Base-by-base conservation (phyloP, 1,140 invertebrate species). In the Solenopsis fugax region DNA sequence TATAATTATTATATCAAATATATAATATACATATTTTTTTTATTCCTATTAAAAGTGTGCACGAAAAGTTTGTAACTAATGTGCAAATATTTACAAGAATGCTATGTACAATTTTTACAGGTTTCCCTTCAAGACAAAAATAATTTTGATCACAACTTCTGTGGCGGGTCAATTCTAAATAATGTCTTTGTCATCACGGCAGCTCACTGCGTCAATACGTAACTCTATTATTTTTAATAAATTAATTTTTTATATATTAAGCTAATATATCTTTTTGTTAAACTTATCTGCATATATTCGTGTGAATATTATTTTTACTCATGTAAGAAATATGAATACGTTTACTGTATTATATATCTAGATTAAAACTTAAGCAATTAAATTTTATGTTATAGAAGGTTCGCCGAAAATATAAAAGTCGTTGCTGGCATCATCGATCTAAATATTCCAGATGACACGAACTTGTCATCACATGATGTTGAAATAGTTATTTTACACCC, bases 121-220 rank as follows among this genome's bases (percentile, higher is more conserved):
- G 58, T 89, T n/a, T 89, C 88, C 29, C 67, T 89, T 37, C 88
- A 89, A 85, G 7, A 41, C 41, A 6, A 10, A 21, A 0, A 0
- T 10, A 9, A 5, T 13, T 10, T 2, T 13, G 29, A 2, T 48
- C 9, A 2, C 48, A 88, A 91, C 45, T 93, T 92, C 85, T 96
- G 96, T 87, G 96, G 96, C 16, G 95, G 94, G 2, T 94, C 95
- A 41, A 90, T 96, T n/a, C 94, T 96, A 85, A 95, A 93, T 69
- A 75, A 92, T 60, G 78, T 91, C 69, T 96, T 95, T 85, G 93
- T 96, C 13, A 84, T 96, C 41, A 96, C 95, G 0, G 95, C 95
- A n/a, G 95, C 95, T 62, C 95, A 96, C 88, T 96, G 96, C 87
- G 93, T 96, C 21, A 4, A 21, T 0, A 80, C 65, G 80, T 73